These are phyloP conservation scores for Natrix natrix DNA, from an alignment of 2,797 vertebrate genomes.

Conservation along the genomic window DNA sequence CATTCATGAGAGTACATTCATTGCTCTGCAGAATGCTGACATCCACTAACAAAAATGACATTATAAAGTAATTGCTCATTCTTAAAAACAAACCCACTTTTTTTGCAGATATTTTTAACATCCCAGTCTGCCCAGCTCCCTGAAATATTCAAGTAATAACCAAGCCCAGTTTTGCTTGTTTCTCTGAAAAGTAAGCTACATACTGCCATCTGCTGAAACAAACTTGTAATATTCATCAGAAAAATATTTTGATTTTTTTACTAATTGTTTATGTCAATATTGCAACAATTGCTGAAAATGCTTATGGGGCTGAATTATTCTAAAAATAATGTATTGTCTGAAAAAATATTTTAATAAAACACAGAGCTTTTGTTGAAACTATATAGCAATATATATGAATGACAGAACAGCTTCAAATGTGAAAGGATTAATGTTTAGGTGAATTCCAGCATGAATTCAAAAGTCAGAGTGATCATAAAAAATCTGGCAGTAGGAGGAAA, in stretches of 20 bases:
- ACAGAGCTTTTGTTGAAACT: neutral
- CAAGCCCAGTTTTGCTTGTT: neutral
- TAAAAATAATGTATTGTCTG: neutral
- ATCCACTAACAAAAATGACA: neutral
- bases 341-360: neutral
- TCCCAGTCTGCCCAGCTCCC: neutral
- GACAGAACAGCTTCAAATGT: neutral
- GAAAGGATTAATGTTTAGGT: neutral
- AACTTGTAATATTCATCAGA: slow-evolving; percentile 33
- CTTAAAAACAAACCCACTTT: neutral
- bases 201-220: neutral
- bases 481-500: neutral
- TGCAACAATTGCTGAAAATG: neutral
- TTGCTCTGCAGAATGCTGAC: neutral
- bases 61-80: slow-evolving; percentile 11
- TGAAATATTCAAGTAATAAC: neutral
- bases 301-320: neutral
- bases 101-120: neutral
- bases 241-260: neutral
- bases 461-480: neutral
- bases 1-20: neutral
- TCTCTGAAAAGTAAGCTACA: neutral
- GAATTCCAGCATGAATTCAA: neutral
- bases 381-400: neutral
- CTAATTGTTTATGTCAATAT: neutral